These are phyloP conservation scores for Pollachius pollachius DNA, from an alignment of 2,113 vertebrate species.

Conservation along the genomic window DNA sequence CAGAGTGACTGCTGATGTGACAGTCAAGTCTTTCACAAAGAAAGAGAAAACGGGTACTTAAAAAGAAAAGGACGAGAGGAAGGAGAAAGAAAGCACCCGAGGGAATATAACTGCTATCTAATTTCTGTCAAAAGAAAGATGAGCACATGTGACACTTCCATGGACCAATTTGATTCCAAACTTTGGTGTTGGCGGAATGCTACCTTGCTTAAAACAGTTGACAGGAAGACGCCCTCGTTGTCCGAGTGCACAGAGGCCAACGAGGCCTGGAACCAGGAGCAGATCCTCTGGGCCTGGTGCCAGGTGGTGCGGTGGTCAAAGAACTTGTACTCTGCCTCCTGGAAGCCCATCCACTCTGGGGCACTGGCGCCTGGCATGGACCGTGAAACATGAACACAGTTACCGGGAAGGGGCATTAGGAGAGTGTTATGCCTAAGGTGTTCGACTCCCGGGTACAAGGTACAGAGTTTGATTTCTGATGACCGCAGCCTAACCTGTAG, in stretches of 20 bases:
- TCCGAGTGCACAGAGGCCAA: conserved; percentile 84
- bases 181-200: neutral
- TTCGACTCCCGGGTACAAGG: neutral
- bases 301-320: conserved; percentile 91
- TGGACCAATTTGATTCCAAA: too few relatives aligned
- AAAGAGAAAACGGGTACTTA: too few relatives aligned
- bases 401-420: neutral
- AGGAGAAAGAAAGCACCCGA: too few relatives aligned
- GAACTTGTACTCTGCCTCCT: conserved; percentile 91
- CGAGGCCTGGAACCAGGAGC: conserved; percentile 87
- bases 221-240: conserved; percentile 84
- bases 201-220: conserved; percentile 87
- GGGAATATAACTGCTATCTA: too few relatives aligned
- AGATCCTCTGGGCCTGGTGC: conserved; percentile 91
- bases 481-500: too few relatives aligned
- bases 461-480: too few relatives aligned
- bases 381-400: conserved; percentile 1
- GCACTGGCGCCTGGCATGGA: conserved; percentile 63
- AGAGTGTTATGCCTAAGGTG: neutral
- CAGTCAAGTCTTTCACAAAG: too few relatives aligned
- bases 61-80: too few relatives aligned
- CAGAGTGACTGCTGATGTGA: too few relatives aligned
- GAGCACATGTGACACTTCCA: too few relatives aligned
- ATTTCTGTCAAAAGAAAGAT: too few relatives aligned
- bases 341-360: conserved; percentile 87